Evolutionary conservation across 1,140 invertebrate species (phyloP), one percentile per base, ranked within the genome.

Genomic region (Conus ventricosus): DNA sequence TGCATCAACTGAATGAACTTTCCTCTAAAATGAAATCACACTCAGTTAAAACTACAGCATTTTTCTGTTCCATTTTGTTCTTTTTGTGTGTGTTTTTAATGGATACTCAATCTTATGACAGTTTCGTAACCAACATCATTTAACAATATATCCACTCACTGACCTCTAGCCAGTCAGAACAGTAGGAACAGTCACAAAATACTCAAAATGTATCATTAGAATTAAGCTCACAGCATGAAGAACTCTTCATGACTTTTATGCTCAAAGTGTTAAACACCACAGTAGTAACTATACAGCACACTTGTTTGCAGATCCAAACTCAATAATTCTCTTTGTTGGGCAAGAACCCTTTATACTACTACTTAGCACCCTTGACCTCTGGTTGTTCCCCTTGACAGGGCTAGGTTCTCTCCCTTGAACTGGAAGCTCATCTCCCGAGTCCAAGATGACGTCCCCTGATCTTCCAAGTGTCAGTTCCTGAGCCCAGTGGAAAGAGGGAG

Each of bases 341-440:
- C 39, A 17, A 20, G 5, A 39, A 15, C 51, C 51, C 78, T 20
- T 8, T 55, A 10, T 57, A 17, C 17, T 23, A 57, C 17, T 57
- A 55, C 71, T 78, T 78, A 75, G 71, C 85, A 87, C 71, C 71
- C 71, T 75, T 80, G 20, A 78, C 17, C 80, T 80, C 53, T 39
- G 71, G 85, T 86, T 78, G 71, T 55, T 39, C 17, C 85, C 85
- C 85, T 80, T 80, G 7, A 51, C 57, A 27, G 60, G 85, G 15
- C 23, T 23, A 54, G 51, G n/a, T 75, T 75, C 39, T 63, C 75
- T 27, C 54, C 75, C 71, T 60, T 83, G 5, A 80, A 71, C 39
- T 27, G 54, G 7, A 20, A 51, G 23, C 27, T 23, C 80, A 27
- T 17, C 51, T 10, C 39, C 39, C 17, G 15, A 51, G 53, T 78